Conservation (phyloP, 2,888 invertebrate species). For the Ormyrus pomaceus region DNA sequence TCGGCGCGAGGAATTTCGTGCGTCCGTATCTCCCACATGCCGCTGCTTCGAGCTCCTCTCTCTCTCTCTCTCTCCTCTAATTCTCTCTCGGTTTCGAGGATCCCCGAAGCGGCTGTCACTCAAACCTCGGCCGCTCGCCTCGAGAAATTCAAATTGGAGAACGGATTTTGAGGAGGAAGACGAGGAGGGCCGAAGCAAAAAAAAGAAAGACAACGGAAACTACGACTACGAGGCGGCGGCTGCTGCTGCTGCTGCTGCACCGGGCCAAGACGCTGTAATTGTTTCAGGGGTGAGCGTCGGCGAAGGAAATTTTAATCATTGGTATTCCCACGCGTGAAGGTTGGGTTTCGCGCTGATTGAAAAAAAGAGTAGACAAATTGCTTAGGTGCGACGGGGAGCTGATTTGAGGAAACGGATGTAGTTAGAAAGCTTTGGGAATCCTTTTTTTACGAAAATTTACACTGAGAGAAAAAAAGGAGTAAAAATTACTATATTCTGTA, state of each 20-base stretch:
- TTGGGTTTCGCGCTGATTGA: no score
- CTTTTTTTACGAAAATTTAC: no score
- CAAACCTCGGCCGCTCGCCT: slow-evolving; percentile 29
- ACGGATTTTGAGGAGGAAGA: slow-evolving; percentile 32
- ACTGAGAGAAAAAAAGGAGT: no score
- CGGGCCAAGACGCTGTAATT: slow-evolving; percentile 24
- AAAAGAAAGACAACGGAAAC: background rate
- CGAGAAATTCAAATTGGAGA: slow-evolving; percentile 46
- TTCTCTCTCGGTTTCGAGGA: background rate
- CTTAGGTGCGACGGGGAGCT: no score
- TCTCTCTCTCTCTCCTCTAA: background rate
- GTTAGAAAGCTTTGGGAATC: no score
- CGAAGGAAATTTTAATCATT: slow-evolving; percentile 21
- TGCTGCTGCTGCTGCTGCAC: background rate
- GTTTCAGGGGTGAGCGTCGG: background rate
- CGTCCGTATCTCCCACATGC: slow-evolving; percentile 29
- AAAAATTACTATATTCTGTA: no score
- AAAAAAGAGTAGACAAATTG: no score
- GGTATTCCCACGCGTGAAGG: background rate
- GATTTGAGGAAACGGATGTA: no score
- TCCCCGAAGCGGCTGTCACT: slow-evolving; percentile 46
- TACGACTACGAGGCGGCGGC: background rate
- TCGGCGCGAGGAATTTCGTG: slow-evolving; percentile 51
- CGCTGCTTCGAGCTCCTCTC: background rate
- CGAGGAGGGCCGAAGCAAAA: background rate